Percentiles rank a stretch among this genome's conserved stretches.
These are phyloP conservation scores for Nudaria mundana DNA, from an alignment of 2,888 invertebrate genomes.

Conservation along the genomic window DNA sequence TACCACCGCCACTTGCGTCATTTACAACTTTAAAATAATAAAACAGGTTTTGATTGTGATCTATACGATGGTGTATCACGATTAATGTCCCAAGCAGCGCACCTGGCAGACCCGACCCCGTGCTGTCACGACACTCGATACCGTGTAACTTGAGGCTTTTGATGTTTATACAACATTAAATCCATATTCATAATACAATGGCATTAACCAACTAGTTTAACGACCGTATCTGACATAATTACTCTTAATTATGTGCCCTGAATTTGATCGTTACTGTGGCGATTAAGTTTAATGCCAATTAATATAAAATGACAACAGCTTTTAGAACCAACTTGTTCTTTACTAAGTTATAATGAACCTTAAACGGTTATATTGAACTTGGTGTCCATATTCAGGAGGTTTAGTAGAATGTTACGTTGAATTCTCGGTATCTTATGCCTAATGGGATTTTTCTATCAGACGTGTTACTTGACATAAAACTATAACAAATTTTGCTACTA, in stretches of 20 bases:
- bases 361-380: background rate
- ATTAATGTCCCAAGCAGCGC: slow-evolving; percentile 66
- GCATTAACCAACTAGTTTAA: slow-evolving; percentile 44
- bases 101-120: slow-evolving; percentile 68
- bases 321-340: slow-evolving; percentile 16
- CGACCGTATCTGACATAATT: slow-evolving; percentile 42
- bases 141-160: slow-evolving; percentile 47
- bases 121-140: slow-evolving; percentile 59
- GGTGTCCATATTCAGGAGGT: background rate
- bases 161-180: slow-evolving; percentile 44
- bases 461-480: too few species aligned
- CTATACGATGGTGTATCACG: slow-evolving; percentile 72
- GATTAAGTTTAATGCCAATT: slow-evolving; percentile 17
- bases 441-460: too few species aligned
- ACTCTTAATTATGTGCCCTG: slow-evolving; percentile 28
- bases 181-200: slow-evolving; percentile 52
- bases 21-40: slow-evolving; percentile 79
- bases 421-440: background rate
- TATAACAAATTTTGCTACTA: slow-evolving; percentile 15
- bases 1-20: slow-evolving; percentile 75
- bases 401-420: background rate
- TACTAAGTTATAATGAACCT: slow-evolving; percentile 17
- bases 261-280: slow-evolving; percentile 23
- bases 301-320: slow-evolving; percentile 15
- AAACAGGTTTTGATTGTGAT: slow-evolving; percentile 79